Evolutionary conservation across 2,113 vertebrate species (phyloP), one percentile per base, ranked within the genome.

Genomic region (Limnothrissa miodon): DNA sequence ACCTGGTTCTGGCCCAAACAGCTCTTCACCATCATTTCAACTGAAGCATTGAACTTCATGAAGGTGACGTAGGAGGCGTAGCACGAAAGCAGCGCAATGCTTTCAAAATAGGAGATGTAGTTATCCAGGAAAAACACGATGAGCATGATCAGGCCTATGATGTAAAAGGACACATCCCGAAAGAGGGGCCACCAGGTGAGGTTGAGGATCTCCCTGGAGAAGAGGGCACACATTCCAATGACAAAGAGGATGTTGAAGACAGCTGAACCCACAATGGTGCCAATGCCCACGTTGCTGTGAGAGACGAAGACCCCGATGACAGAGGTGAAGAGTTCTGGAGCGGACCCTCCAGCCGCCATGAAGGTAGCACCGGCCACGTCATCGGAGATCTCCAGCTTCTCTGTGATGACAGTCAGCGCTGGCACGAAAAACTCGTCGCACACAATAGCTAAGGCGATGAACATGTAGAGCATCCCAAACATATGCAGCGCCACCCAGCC

Each of bases 121-220:
- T 99, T 99, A 96, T 99, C 98, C 96, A 99, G 91, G 92, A 99
- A 99, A 93, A 99, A 99, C 83, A 95, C 92, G 84, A 99, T 99
- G 80, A 99, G 95, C 95, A 99, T 96, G 88, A 98, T 95, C 90
- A 99, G 93, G 92, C 96, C 98, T 84, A 99, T 0, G 11, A 97
- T 99, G 91, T 99, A 99, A 94, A 99, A 99, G 39, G 96, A 95
- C 89, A 99, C 97, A 82, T 99, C 97, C 90, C 98, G 94, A 91
- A 99, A 99, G 66, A 99, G 97, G 13, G 98, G 98, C 98, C 98
- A 99, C 98, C 98, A 99, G 7, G 98, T 99, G 87, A 99, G 95
- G 91, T 98, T 95, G 89, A 99, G 92, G 85, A 99, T 96, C 91
- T 99, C 97, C 91, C 93, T 97, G 85, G 98, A 99, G 93, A 99